phyloP scores from a whole-genome alignment of 1,140 invertebrate genomes.

The Leptopilina clavipes region DNA sequence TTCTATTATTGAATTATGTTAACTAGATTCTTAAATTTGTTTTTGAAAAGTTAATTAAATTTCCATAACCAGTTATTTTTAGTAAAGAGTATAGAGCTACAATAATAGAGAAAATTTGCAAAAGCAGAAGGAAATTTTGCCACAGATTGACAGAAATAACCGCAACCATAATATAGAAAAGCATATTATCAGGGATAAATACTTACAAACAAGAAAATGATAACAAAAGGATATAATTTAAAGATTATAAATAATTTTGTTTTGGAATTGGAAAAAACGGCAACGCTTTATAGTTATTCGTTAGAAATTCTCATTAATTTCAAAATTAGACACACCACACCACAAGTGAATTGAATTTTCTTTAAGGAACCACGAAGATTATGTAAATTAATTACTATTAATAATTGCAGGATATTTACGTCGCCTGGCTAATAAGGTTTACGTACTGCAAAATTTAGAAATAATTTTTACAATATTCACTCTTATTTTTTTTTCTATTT shows the following conservation, averaged over 20 bases:
- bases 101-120: neutral
- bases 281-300: slow-evolving; percentile 52
- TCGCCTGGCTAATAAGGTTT: slow-evolving; percentile 59
- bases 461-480: neutral
- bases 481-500: slow-evolving; percentile 43
- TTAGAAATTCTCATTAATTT: slow-evolving; percentile 41
- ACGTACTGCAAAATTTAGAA: slow-evolving; percentile 33
- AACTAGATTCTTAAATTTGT: neutral
- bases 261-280: slow-evolving; percentile 61
- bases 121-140: neutral
- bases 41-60: neutral
- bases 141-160: neutral
- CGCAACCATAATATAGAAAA: slow-evolving; percentile 24
- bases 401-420: slow-evolving; percentile 40
- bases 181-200: slow-evolving; percentile 35
- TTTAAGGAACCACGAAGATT: slow-evolving; percentile 33
- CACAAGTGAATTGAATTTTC: slow-evolving; percentile 15
- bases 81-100: neutral
- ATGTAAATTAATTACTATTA: slow-evolving; percentile 16
- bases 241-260: slow-evolving; percentile 57
- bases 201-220: slow-evolving; percentile 42
- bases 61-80: neutral
- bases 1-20: neutral
- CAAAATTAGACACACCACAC: no score
- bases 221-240: slow-evolving; percentile 38